Evolutionary conservation across 2,888 invertebrate species (phyloP).

Genomic region (Seira ritae): DNA sequence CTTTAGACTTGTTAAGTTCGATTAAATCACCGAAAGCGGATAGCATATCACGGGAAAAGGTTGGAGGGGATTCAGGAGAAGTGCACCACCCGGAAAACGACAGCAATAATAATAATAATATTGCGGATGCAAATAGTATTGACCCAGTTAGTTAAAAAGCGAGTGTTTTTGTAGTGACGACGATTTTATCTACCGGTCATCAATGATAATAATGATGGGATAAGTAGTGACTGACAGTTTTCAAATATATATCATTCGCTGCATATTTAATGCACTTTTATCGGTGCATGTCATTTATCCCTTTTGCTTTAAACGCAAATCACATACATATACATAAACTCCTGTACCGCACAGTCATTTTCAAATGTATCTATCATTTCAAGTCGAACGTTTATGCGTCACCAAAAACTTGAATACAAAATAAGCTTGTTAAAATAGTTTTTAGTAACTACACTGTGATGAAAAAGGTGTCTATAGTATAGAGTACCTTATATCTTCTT

Average conservation of each 20-base stretch:
- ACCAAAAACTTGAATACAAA: not conserved
- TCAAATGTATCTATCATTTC: not conserved
- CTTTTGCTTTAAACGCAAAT: too few species aligned
- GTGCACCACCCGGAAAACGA: not conserved
- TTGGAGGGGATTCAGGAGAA: too few species aligned
- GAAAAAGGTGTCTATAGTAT: constrained; percentile 50
- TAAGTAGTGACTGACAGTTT: too few species aligned
- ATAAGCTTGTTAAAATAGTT: not conserved
- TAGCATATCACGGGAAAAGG: constrained; percentile 4
- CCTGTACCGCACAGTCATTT: constrained; percentile 43
- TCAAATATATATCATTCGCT: too few species aligned
- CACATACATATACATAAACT: too few species aligned
- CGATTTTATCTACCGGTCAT: too few species aligned
- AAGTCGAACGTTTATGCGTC: not conserved
- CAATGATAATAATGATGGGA: too few species aligned
- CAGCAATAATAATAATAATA: not conserved
- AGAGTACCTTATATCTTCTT: constrained; percentile 29
- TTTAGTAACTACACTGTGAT: constrained; percentile 55
- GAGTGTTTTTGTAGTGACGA: not conserved
- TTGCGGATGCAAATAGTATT: not conserved
- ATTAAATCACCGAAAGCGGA: not conserved
- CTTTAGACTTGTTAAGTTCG: not conserved
- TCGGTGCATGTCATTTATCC: too few species aligned
- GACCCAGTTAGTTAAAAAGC: constrained; percentile 12
- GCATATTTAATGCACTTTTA: too few species aligned